Conservation (phyloP, 2,888 invertebrate species). For the Phymatocera aterrima region DNA sequence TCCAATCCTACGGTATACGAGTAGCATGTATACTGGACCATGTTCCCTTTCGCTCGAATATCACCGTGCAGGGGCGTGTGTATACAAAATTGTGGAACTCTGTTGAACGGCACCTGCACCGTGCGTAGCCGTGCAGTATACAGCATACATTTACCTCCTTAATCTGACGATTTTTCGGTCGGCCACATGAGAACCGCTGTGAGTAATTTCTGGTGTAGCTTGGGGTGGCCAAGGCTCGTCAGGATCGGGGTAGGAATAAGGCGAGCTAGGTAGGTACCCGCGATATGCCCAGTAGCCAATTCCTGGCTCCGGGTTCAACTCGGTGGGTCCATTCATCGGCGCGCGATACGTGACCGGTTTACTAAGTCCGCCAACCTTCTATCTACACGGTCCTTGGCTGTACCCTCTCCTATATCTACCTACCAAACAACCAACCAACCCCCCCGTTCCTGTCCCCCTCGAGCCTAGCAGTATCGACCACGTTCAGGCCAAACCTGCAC, state of each 20-base stretch:
- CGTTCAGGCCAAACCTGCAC: constrained; percentile 42
- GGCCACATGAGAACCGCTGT: constrained; percentile 52
- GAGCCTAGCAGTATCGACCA: constrained; percentile 49
- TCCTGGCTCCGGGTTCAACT: constrained; percentile 72
- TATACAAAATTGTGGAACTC: not conserved
- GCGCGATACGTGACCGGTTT: constrained; percentile 74
- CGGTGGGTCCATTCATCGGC: constrained; percentile 74
- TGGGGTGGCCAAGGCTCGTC: constrained; percentile 63
- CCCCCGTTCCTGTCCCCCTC: constrained; percentile 48
- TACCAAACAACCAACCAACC: constrained; percentile 49
- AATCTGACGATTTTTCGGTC: not conserved
- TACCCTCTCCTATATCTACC: constrained; percentile 54
- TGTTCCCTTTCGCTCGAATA: not conserved
- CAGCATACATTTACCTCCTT: too few relatives aligned
- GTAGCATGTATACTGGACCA: not conserved
- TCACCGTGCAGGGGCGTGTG: not conserved
- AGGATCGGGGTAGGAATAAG: constrained; percentile 47
- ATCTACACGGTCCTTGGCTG: constrained; percentile 53
- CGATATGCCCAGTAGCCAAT: constrained; percentile 74
- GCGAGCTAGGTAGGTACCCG: constrained; percentile 72
- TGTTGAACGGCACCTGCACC: not conserved
- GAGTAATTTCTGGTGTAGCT: constrained; percentile 55
- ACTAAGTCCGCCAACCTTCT: constrained; percentile 66
- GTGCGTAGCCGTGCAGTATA: too few relatives aligned
- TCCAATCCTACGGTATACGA: not conserved